Evolutionary conservation across 2,797 vertebrate genomes (phyloP).

Genomic region (Lepus townsendii): DNA sequence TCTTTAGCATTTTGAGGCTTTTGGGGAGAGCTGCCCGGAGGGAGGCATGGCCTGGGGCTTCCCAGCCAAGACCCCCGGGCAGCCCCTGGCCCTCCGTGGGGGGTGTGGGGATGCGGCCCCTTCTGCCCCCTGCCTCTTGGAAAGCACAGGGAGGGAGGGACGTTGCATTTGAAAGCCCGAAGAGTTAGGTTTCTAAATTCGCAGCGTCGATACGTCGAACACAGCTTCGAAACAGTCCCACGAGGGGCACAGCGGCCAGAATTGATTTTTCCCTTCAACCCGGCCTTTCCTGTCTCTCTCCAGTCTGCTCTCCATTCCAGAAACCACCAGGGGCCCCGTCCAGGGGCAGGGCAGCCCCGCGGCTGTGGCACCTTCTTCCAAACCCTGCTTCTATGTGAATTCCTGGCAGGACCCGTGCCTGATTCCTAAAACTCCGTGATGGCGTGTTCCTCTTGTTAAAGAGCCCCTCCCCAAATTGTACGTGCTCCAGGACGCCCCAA

Average conservation of each 20-base stretch:
- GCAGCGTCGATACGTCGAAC: not conserved
- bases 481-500: not conserved
- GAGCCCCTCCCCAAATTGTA: no score
- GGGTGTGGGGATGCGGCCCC: not conserved
- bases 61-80: accelerated
- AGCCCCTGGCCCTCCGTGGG: no score
- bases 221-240: not conserved
- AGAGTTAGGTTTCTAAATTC: not conserved
- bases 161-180: not conserved
- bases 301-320: not conserved
- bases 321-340: not conserved
- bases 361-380: not conserved
- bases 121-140: not conserved
- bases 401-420: not conserved
- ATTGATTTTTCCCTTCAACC: not conserved
- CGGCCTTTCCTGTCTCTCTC: not conserved
- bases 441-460: not conserved
- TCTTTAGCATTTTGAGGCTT: not conserved
- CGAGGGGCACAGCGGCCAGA: not conserved
- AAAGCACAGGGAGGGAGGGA: not conserved
- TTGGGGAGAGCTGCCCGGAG: not conserved
- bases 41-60: not conserved
- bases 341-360: accelerated
- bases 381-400: not conserved
- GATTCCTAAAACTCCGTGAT: not conserved